Evolutionary conservation across 2,888 invertebrate species (phyloP).

Genomic region (Dioctria rufipes): DNA sequence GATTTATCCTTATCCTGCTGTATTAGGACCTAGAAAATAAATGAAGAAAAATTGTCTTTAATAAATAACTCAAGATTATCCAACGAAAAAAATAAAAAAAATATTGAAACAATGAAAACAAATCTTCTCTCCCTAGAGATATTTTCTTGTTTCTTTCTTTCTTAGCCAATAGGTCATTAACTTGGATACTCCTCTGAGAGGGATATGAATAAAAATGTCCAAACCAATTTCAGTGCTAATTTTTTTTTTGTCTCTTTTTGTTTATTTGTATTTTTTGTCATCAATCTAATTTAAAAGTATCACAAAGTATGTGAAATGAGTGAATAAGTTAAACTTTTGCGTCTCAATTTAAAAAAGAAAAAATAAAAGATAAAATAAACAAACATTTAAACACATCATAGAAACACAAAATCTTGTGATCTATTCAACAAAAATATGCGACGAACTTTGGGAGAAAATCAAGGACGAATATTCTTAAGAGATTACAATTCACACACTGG

Average conservation of each 20-base stretch:
- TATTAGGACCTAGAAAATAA: slow-evolving; percentile 70
- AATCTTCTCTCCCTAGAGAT: neutral
- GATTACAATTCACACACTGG: neutral
- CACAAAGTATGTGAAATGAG: neutral
- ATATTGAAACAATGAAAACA: neutral
- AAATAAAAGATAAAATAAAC: too few relatives aligned
- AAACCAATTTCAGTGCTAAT: slow-evolving; percentile 3
- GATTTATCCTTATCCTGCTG: slow-evolving; percentile 78
- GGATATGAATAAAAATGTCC: slow-evolving; percentile 12
- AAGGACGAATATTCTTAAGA: neutral
- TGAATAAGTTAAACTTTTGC: too few relatives aligned
- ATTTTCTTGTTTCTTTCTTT: neutral
- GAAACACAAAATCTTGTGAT: neutral
- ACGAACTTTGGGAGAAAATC: neutral
- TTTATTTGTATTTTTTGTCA: too few relatives aligned
- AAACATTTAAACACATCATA: too few relatives aligned
- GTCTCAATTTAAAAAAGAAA: too few relatives aligned
- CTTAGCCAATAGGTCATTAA: slow-evolving; percentile 16
- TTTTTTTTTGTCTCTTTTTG: neutral
- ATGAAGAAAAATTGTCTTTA: slow-evolving; percentile 10
- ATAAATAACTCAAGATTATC: neutral
- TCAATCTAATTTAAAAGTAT: slow-evolving; percentile 32
- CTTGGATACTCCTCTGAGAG: neutral
- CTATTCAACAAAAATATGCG: neutral
- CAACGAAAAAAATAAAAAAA: neutral